Base-by-base conservation (phyloP, 2,888 invertebrate species). In the Parnassius apollo region DNA sequence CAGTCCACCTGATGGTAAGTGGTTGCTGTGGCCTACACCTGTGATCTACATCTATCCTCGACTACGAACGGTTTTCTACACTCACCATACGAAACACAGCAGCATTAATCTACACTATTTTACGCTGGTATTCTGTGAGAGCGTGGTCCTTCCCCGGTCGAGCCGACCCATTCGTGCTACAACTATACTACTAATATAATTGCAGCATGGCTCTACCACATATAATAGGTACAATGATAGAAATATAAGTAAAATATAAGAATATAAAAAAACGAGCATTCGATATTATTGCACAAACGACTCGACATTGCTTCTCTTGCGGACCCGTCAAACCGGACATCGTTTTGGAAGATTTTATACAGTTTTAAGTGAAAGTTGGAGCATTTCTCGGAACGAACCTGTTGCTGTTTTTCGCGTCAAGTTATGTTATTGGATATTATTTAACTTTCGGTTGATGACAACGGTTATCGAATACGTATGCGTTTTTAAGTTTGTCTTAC, bases 351-450 rank as follows among this genome's bases (percentile, higher is more conserved):
- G 75, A 74, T 77, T 80, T 81, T 78, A 75, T 70, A 66, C 63
- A 65, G 66, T 72, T 68, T 62, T 67, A 48, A 85, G 91, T 88
- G 91, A 91, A 91, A 91, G 91, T 88, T 66, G 70, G 66, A 69
- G 68, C 79, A 81, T 79, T 82, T 85, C 79, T 78, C 73, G 70
- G 68, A 84, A 86, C 86, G 68, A 84, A 86, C 86, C 83, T 71
- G 85, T 80, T 66, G 68, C 67, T 65, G 70, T 71, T 80, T 85
- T 83, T 81, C 85, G 81, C 82, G 75, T 68, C 69, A 66, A 76
- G 75, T 83, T 83, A 81, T 78, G 78, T 68, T 77, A 73, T 66
- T 67, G 71, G 66, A 76, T 76, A 81, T 90, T 86, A 88, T 86
- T 83, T 79, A 91, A 90, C 86, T 83, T 78, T 77, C 73, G 68